A percentile compares a stretch with the other conserved stretches of the same genome.
Conservation (phyloP, 2,113 vertebrate species). For the Rhinolophus ferrumequinum region DNA sequence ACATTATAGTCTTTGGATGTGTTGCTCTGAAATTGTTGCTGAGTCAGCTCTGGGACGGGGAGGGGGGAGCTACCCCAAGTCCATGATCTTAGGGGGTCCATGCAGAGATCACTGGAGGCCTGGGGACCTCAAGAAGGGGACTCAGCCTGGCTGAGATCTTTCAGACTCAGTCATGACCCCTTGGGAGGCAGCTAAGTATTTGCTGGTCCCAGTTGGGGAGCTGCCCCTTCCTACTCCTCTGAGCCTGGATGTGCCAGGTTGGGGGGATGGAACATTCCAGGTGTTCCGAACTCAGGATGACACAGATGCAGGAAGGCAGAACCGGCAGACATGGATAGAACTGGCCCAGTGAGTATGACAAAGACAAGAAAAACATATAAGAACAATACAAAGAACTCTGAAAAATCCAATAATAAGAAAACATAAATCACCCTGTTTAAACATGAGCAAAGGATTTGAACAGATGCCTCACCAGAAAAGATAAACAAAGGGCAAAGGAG, state of each 20-base stretch:
- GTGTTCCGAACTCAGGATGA: not conserved
- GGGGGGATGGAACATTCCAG: not conserved
- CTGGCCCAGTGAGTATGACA: not conserved
- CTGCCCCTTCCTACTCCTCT: not conserved
- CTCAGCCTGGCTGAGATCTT: not conserved
- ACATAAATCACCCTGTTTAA: not conserved
- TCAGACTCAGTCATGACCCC: not conserved
- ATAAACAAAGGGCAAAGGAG: fast-evolving
- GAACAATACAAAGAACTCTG: not conserved
- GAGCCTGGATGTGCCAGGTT: not conserved
- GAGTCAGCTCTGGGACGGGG: not conserved
- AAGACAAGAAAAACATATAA: not conserved
- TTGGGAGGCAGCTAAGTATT: not conserved
- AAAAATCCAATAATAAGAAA: not conserved
- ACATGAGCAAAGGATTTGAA: not conserved
- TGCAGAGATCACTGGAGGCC: not conserved
- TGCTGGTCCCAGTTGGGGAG: not conserved
- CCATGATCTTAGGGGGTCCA: fast-evolving
- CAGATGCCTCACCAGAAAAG: not conserved
- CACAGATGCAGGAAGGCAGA: not conserved
- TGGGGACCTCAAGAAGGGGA: fast-evolving
- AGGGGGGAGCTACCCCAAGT: too few species aligned
- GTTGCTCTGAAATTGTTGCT: not conserved
- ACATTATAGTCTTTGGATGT: not conserved
- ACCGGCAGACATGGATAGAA: not conserved